Evolutionary conservation across 2,888 invertebrate species (phyloP), one percentile per base, ranked within the genome.

Genomic region (Muscina levida): DNA sequence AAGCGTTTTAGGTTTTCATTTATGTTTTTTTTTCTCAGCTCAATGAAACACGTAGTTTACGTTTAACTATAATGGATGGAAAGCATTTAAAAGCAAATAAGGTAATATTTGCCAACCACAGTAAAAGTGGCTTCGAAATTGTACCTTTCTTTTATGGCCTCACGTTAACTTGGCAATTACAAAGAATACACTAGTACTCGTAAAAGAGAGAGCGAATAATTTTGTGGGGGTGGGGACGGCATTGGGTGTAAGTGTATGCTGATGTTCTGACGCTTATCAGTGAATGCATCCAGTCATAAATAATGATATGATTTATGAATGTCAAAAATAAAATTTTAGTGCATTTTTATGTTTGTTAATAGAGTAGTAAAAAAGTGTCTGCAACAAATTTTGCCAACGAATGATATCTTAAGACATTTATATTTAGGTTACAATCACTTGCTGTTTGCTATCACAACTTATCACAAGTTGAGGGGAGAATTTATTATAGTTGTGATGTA

Each of bases 121-220:
- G n/a, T 22, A 37, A 62, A 22, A 19, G 6, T 1, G 62, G 13
- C 62, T 39, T 42, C 42, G 59, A 2, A 39, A 37, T 15, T 59
- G 59, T 59, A 53, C 22, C 31, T 15, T n/a, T 1, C n/a, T 62
- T 62, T 62, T 62, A 62, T 62, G 39, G 62, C 62, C 42, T 39
- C 42, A 62, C 62, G 62, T 62, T 62, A 62, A 42, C 62, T 42
- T 62, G 42, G 39, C 62, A 62, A 37, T 62, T 62, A 62, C 19
- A 19, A 51, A 19, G 22, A n/a, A 19, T 19, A 15, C 15, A 13
- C 5, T 48, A 15, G n/a, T n/a, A n/a, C n/a, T n/a, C n/a, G n/a
- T n/a, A n/a, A n/a, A n/a, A n/a, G n/a, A n/a, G n/a, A n/a, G n/a
- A n/a, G n/a, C n/a, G n/a, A n/a, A n/a, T n/a, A n/a, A n/a, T n/a